These are phyloP conservation scores for Microplitis mediator DNA, from an alignment of 1,140 invertebrate species.

Conservation along the genomic window DNA sequence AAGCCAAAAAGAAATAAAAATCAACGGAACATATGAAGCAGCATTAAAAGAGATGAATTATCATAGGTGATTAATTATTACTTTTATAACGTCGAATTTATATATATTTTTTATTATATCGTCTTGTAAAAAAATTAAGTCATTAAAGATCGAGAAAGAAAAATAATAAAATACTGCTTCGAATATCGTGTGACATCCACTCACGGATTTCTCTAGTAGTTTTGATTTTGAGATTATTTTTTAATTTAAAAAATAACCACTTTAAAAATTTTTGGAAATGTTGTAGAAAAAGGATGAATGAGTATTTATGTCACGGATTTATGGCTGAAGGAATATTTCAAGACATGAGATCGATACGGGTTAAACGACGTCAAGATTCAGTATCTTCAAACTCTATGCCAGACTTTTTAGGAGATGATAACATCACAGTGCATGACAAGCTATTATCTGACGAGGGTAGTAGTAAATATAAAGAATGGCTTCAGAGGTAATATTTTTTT, in stretches of 20 bases:
- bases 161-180: no score
- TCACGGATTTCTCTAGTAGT: not conserved
- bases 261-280: not conserved
- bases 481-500: slow-evolving; percentile 64
- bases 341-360: slow-evolving; percentile 61
- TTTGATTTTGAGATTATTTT: not conserved
- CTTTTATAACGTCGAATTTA: not conserved
- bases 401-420: slow-evolving; percentile 39
- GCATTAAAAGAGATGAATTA: slow-evolving; percentile 67
- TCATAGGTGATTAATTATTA: slow-evolving; percentile 63
- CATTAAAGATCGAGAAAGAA: no score
- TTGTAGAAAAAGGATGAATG: slow-evolving; percentile 72
- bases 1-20: slow-evolving; percentile 16
- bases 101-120: no score
- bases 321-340: slow-evolving; percentile 72
- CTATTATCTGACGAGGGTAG: slow-evolving; percentile 71
- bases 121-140: no score
- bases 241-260: not conserved
- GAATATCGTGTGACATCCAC: no score
- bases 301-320: slow-evolving; percentile 73
- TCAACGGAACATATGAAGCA: slow-evolving; percentile 64
- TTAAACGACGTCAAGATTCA: slow-evolving; percentile 59
- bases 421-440: slow-evolving; percentile 60
- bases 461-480: slow-evolving; percentile 71
- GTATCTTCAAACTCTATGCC: slow-evolving; percentile 38